Percentiles rank a stretch among this genome's conserved stretches.
These are phyloP conservation scores for Caenorhabditis uteleia DNA, from an alignment of 2,888 invertebrate species.

Conservation along the genomic window DNA sequence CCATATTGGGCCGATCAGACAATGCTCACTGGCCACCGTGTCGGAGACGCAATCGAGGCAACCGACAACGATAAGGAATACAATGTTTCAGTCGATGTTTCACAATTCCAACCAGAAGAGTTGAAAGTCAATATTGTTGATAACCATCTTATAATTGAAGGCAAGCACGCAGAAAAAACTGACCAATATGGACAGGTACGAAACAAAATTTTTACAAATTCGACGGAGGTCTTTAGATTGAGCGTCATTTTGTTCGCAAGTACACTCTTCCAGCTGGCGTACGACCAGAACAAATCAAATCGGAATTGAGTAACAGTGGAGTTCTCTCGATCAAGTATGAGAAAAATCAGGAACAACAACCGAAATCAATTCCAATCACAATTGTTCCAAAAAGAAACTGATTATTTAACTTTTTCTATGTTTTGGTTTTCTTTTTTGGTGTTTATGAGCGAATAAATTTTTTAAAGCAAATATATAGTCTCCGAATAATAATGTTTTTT, in stretches of 20 bases:
- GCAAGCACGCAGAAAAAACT: slow-evolving; percentile 57
- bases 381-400: slow-evolving; percentile 44
- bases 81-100: slow-evolving; percentile 56
- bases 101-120: slow-evolving; percentile 60
- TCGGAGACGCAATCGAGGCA: slow-evolving; percentile 59
- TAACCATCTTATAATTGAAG: slow-evolving; percentile 57
- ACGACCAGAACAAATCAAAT: slow-evolving; percentile 53
- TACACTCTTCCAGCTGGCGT: slow-evolving; percentile 54
- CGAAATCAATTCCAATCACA: slow-evolving; percentile 46
- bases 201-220: not conserved
- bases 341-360: slow-evolving; percentile 44
- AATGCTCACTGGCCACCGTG: slow-evolving; percentile 52
- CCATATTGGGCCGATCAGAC: slow-evolving; percentile 60
- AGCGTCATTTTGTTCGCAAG: slow-evolving; percentile 57
- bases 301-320: slow-evolving; percentile 57
- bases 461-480: too few species aligned
- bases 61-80: slow-evolving; percentile 49
- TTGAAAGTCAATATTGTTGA: slow-evolving; percentile 61
- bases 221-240: slow-evolving; percentile 32
- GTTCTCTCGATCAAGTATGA: slow-evolving; percentile 56
- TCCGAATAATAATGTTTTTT: too few species aligned
- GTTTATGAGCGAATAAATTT: too few species aligned
- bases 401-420: too few species aligned
- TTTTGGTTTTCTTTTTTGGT: too few species aligned
- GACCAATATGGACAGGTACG: slow-evolving; percentile 58